Conservation (phyloP, 2,888 invertebrate genomes). For the Drosophila monieri region DNA sequence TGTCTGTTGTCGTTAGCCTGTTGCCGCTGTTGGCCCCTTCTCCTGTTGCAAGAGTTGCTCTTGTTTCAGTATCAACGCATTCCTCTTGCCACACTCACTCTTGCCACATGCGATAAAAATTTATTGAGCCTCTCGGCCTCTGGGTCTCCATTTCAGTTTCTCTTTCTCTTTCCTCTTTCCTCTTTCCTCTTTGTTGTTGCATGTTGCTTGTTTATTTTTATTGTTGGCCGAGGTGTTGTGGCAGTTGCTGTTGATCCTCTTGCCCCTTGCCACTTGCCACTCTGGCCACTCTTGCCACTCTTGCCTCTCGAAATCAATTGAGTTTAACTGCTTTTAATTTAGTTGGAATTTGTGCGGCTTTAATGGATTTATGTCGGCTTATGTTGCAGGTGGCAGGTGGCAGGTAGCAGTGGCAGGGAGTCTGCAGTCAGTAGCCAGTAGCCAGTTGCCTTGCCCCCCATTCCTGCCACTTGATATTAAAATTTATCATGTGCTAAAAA, state of each 20-base stretch:
- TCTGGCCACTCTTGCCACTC: constrained; percentile 45
- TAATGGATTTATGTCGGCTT: constrained; percentile 77
- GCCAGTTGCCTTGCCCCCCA: background rate
- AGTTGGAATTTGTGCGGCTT: constrained; percentile 76
- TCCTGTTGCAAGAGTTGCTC: constrained; percentile 57
- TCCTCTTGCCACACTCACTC: constrained; percentile 59
- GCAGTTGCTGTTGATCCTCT: constrained; percentile 29
- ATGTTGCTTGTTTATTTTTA: constrained; percentile 71
- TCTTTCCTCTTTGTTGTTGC: constrained; percentile 43
- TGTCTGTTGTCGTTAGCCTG: constrained; percentile 51
- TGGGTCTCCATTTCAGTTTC: constrained; percentile 48
- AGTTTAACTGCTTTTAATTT: constrained; percentile 78
- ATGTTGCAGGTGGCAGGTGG: constrained; percentile 52
- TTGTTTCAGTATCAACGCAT: constrained; percentile 74
- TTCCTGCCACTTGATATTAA: constrained; percentile 52
- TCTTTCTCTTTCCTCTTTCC: too few relatives aligned
- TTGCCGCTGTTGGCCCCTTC: constrained; percentile 49
- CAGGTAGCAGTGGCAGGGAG: background rate
- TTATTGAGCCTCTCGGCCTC: constrained; percentile 71
- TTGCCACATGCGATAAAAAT: constrained; percentile 62
- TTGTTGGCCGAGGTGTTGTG: constrained; percentile 62
- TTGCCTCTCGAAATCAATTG: constrained; percentile 72
- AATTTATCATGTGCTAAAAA: constrained; percentile 83
- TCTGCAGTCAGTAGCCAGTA: too few relatives aligned
- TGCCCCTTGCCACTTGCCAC: constrained; percentile 35